phyloP scores from a whole-genome alignment of 2,797 vertebrate genomes.

The Scleropages formosus region DNA sequence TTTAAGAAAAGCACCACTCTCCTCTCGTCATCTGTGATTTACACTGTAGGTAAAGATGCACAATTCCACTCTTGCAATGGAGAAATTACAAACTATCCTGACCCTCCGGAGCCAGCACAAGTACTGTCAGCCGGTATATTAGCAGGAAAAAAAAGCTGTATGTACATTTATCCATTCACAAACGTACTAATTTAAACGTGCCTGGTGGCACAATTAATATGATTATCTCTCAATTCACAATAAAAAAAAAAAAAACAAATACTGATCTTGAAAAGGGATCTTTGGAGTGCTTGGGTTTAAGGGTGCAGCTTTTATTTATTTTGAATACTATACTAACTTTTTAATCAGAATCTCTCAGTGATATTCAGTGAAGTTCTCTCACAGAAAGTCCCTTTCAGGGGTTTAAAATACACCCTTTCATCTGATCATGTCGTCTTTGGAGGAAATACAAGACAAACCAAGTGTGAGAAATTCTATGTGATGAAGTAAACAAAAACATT shows the following conservation, averaged over 20 bases:
- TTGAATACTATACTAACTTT: conserved; percentile 72
- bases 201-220: conserved; percentile 28
- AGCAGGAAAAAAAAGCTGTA: too few relatives aligned
- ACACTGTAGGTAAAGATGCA: neutral
- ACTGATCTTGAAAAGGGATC: neutral
- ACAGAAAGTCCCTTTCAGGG: conserved; percentile 79
- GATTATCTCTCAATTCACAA: conserved; percentile 24
- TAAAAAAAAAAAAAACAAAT: conserved; percentile 23
- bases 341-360: conserved; percentile 71
- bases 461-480: conserved; percentile 83
- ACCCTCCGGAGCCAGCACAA: neutral
- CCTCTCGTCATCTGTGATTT: neutral
- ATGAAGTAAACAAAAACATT: conserved; percentile 82
- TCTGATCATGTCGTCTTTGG: conserved; percentile 83
- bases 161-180: neutral
- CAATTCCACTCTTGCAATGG: neutral
- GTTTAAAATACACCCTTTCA: conserved; percentile 86
- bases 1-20: too few relatives aligned
- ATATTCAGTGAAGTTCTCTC: conserved; percentile 79
- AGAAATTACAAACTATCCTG: neutral
- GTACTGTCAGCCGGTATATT: too few relatives aligned
- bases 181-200: conserved; percentile 31
- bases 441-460: conserved; percentile 80
- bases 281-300: conserved; percentile 3
- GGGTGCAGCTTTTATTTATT: conserved; percentile 55